Base-by-base conservation (phyloP, 2,113 vertebrate species). In the Bagarius yarrelli region DNA sequence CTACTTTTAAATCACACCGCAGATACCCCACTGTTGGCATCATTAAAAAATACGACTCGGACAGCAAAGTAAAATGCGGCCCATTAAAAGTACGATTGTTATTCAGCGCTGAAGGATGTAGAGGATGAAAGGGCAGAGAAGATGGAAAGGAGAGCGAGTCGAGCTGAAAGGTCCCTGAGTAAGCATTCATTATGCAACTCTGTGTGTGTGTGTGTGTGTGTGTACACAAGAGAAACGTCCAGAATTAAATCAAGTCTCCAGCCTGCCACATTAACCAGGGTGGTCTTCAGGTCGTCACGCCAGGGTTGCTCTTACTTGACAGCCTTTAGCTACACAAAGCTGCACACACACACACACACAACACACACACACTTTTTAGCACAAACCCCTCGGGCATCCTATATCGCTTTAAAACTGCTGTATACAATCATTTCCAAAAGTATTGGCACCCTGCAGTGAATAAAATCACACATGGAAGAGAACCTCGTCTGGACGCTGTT, bases 161-260 rank as follows among this genome's bases (percentile, higher is more conserved):
- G 36, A n/a, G 61, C 63, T 8, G 34, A 76, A 76, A 76, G 73
- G 80, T 82, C 76, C 64, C 55, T 61, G 80, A 79, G 76, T 72
- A 56, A 79, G 53, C 56, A 76, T 75, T 74, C 71, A 87, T 80
- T 78, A 83, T 82, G 36, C 74, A 47, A 66, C 78, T 78, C 30
- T 74, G 60, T 71, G 21, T 55, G 56, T 71, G 72, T 81, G 69
- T 71, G 44, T 52, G 67, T 52, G 67, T 71, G 67, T 71, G 67
- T 70, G 67, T 18, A 36, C 14, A 16, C 77, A 61, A 40, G 79
- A 73, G 79, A 87, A 59, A 85, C 72, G 23, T 44, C 63, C 27
- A 64, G 72, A 81, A 82, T 87, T 84, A 87, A 71, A 87, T 77
- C 12, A 80, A 64, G 80, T 79, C 79, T 67, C 67, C 80, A 79